phyloP scores from a whole-genome alignment of 1,140 invertebrate species.

The Spodoptera litura region DNA sequence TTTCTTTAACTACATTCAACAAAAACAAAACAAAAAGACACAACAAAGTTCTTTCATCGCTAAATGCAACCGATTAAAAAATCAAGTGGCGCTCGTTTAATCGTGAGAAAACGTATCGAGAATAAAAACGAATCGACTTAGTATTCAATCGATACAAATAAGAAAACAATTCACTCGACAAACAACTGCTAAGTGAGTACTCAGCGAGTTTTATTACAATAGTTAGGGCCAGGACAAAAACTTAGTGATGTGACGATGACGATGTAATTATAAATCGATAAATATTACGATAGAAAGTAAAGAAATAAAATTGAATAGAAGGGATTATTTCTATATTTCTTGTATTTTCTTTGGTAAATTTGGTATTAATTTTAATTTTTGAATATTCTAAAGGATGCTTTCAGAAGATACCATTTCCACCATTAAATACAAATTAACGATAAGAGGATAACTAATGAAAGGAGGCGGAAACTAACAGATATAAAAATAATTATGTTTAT shows the following conservation, averaged over 20 bases:
- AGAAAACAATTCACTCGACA: slow-evolving; percentile 49
- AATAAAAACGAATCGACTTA: slow-evolving; percentile 32
- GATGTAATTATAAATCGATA: slow-evolving; percentile 18
- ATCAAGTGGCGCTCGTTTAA: slow-evolving; percentile 52
- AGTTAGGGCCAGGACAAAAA: slow-evolving; percentile 61
- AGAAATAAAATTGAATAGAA: no score
- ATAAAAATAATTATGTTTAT: no score
- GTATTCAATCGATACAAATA: slow-evolving; percentile 38
- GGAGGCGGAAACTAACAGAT: no score
- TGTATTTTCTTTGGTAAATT: no score
- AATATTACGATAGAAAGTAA: neutral
- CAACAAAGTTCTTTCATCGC: neutral
- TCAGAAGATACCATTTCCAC: no score
- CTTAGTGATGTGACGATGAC: slow-evolving; percentile 6
- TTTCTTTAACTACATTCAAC: no score
- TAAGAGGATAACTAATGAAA: no score
- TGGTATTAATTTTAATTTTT: no score
- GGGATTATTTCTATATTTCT: no score
- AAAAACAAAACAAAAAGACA: neutral
- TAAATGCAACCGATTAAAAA: slow-evolving; percentile 19
- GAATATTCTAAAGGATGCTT: no score
- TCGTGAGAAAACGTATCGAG: slow-evolving; percentile 54
- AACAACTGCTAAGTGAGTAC: slow-evolving; percentile 22
- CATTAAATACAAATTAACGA: no score
- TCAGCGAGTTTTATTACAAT: slow-evolving; percentile 37